Conservation (phyloP, 2,888 invertebrate genomes). For the Sepioteuthis lessoniana region DNA sequence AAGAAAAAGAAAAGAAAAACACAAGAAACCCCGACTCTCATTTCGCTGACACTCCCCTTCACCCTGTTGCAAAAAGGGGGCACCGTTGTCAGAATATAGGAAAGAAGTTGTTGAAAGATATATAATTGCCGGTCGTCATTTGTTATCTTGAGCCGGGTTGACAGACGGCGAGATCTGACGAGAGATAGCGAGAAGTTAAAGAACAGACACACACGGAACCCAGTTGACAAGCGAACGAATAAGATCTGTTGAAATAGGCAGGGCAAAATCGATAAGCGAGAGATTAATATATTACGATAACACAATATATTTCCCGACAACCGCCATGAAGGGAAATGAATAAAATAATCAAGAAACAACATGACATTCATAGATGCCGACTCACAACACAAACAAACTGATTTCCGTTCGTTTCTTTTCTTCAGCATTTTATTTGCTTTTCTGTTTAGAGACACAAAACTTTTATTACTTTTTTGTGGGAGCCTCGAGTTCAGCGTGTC, state of each 20-base stretch:
- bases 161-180: conserved; percentile 12
- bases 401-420: not conserved
- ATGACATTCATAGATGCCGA: not conserved
- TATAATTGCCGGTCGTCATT: conserved; percentile 21
- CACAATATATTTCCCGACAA: not conserved
- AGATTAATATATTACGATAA: conserved; percentile 23
- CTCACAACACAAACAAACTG: not conserved
- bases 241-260: conserved; percentile 10
- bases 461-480: too few species aligned
- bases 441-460: too few species aligned
- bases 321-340: not conserved
- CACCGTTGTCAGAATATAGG: conserved; percentile 20
- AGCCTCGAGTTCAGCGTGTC: too few species aligned
- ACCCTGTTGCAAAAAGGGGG: not conserved
- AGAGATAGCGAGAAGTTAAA: not conserved
- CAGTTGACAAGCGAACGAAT: not conserved
- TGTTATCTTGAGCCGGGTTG: not conserved
- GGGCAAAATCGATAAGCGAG: not conserved
- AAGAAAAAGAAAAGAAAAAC: not conserved
- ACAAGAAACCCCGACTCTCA: not conserved
- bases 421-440: not conserved
- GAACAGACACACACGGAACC: not conserved
- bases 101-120: conserved; percentile 13
- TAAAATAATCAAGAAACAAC: not conserved
- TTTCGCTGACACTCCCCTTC: not conserved